phyloP scores from a whole-genome alignment of 2,113 vertebrate genomes.

The Neogale vison region DNA sequence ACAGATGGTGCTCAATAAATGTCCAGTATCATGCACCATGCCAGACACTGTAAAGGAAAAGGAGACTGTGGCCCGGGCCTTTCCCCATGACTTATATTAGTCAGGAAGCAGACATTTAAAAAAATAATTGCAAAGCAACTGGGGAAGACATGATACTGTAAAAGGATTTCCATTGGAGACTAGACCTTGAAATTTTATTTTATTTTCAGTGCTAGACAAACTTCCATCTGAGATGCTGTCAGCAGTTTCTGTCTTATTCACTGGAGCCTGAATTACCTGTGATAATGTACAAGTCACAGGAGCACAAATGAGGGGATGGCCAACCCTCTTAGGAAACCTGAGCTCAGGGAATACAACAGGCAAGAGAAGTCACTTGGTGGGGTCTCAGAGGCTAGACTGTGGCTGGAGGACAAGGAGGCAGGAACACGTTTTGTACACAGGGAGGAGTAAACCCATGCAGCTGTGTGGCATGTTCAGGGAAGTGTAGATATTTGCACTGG shows the following conservation, averaged over 20 bases:
- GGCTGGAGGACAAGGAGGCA: not conserved
- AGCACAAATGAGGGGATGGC: not conserved
- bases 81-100: not conserved
- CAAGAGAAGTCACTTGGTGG: not conserved
- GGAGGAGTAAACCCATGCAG: not conserved
- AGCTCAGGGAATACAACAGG: not conserved
- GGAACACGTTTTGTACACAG: not conserved
- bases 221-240: not conserved
- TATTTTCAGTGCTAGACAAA: slow-evolving; percentile 24
- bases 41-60: not conserved
- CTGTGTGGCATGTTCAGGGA: not conserved
- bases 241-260: not conserved
- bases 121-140: slow-evolving; percentile 34
- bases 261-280: not conserved
- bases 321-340: not conserved
- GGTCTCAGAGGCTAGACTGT: not conserved
- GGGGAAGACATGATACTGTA: not conserved
- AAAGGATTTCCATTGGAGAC: not conserved
- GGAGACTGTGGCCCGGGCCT: not conserved
- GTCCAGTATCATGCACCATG: not conserved
- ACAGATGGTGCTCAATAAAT: slow-evolving; percentile 23
- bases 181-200: not conserved
- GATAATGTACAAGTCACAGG: not conserved
- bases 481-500: not conserved
- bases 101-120: slow-evolving; percentile 11